Evolutionary conservation across 2,113 vertebrate species (phyloP), one percentile per base, ranked within the genome.

Genomic region (Myocastor coypus): DNA sequence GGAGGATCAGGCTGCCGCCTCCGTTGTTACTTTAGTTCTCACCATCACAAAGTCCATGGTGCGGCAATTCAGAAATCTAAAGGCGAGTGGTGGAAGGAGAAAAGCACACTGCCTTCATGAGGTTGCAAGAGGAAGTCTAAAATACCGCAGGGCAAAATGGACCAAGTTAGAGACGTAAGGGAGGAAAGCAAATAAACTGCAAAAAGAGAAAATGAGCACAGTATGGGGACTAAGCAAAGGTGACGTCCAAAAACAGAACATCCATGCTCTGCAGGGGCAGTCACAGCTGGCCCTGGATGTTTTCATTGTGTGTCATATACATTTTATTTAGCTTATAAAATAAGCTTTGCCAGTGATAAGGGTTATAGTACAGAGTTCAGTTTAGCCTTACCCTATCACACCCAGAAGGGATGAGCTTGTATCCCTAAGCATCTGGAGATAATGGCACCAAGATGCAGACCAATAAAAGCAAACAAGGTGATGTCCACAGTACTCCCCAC

Each of bases 361-460:
- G 52, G 28, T 59, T 92, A 68, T 83, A 85, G 94, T 86, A 46
- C 77, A 59, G 69, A 97, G 57, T 64, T 87, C 46, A 46, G 12
- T 97, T 92, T 92, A 55, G 66, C 81, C 69, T 69, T 50, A 22
- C 26, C 40, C 28, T 97, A 96, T 83, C 93, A 97, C 96, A 92
- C 77, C 87, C 82, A 55, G 8, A 57, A 93, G 83, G 86, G 92
- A 97, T 96, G 93, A 92, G 68, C 37, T 50, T 66, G 34, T 97
- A 83, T 90, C 75, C 80, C 87, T 89, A 91, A 95, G 63, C 91
- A 86, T 55, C 91, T 68, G 63, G 69, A 96, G 77, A 69, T 95
- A 87, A 95, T 95, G 92, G 93, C 91, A 77, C 82, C 88, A 86
- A 91, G 69, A 61, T 82, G 84, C 68, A 92, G 59, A 59, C 75